Evolutionary conservation across 2,113 vertebrate species (phyloP).

Genomic region (Vidua macroura): DNA sequence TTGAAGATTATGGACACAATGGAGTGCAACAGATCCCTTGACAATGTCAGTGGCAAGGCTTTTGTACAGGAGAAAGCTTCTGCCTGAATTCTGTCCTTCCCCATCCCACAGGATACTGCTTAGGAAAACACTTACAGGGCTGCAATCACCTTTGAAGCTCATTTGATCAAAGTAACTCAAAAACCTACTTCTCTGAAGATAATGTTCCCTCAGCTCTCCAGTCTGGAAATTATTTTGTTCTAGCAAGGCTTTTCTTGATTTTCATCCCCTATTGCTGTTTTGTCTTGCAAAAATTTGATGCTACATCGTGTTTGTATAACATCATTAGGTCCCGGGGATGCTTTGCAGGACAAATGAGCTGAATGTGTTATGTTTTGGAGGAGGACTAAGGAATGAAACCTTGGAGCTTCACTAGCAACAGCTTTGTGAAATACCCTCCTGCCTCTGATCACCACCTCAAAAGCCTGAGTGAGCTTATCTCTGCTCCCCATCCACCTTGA

Average conservation of each 20-base stretch:
- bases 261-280: background rate
- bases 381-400: background rate
- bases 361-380: background rate
- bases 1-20: slow-evolving; percentile 41
- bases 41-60: slow-evolving; percentile 40
- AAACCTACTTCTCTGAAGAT: background rate
- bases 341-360: background rate
- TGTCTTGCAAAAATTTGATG: background rate
- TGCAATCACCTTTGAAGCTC: slow-evolving; percentile 46
- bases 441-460: background rate
- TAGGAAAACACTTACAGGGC: slow-evolving; percentile 5
- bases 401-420: background rate
- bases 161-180: slow-evolving; percentile 19
- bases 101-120: slow-evolving; percentile 24
- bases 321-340: background rate
- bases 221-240: slow-evolving; percentile 3
- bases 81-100: slow-evolving; percentile 34
- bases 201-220: background rate
- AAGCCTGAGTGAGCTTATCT: background rate
- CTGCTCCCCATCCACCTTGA: background rate
- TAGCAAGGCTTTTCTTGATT: background rate
- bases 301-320: background rate
- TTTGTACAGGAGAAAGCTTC: slow-evolving; percentile 30
- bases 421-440: background rate
- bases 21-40: slow-evolving; percentile 40